These are phyloP conservation scores for Vicugna pacos DNA, from an alignment of 2,113 vertebrate species.

Conservation along the genomic window DNA sequence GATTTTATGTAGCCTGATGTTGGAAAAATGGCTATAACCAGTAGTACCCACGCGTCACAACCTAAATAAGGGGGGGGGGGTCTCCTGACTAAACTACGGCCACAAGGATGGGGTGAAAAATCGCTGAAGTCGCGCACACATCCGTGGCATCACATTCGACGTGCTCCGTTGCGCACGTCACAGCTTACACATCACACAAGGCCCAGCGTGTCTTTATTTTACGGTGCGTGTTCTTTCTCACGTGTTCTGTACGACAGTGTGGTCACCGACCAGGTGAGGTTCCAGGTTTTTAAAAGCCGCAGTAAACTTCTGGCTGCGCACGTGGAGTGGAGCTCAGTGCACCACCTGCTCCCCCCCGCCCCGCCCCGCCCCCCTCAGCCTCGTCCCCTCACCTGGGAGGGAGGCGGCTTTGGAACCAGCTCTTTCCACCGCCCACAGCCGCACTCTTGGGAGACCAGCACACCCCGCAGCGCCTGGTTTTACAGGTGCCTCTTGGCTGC, in stretches of 20 bases:
- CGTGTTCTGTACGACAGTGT: too few species aligned
- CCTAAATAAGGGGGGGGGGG: not conserved
- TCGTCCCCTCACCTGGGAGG: rapidly evolving
- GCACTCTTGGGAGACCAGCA: not conserved
- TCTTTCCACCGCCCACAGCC: rapidly evolving
- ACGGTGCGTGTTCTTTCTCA: too few species aligned
- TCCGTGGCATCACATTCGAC: not conserved
- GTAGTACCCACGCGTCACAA: not conserved
- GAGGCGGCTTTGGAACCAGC: not conserved
- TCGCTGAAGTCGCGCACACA: not conserved
- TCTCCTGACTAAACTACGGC: not conserved
- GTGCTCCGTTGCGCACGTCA: too few species aligned
- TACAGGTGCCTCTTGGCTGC: too few species aligned
- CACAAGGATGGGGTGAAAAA: not conserved
- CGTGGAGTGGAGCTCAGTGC: rapidly evolving
- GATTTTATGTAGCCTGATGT: constrained; percentile 63
- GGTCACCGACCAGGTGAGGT: too few species aligned
- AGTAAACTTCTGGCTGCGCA: not conserved
- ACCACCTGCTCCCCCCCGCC: rapidly evolving
- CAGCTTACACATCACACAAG: too few species aligned
- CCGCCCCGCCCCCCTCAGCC: too few species aligned
- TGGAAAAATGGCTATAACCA: rapidly evolving
- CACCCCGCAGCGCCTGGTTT: rapidly evolving
- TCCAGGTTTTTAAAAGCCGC: not conserved
- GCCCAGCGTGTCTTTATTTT: not conserved